A percentile compares a stretch with the other conserved stretches of the same genome.
Conservation (phyloP, 2,888 invertebrate species). For the Pelosia muscerda region DNA sequence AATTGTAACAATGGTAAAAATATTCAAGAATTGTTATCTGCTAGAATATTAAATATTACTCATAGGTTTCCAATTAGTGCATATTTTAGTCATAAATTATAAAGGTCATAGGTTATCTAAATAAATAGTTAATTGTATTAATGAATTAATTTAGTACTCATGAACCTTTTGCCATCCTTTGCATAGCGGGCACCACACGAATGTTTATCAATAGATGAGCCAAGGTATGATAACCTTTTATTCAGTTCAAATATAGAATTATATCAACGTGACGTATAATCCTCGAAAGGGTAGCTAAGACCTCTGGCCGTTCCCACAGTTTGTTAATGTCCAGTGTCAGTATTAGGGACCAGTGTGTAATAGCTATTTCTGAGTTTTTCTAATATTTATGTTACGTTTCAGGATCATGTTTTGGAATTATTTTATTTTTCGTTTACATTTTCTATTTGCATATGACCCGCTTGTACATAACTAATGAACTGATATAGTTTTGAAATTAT, state of each 20-base stretch:
- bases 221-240: constrained; percentile 15
- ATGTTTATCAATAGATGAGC: constrained; percentile 11
- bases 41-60: too few species aligned
- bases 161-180: constrained; percentile 20
- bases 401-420: not conserved
- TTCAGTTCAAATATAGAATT: constrained; percentile 11
- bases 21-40: too few species aligned
- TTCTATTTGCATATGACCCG: not conserved
- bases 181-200: constrained; percentile 12
- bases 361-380: not conserved
- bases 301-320: constrained; percentile 12
- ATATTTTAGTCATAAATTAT: not conserved
- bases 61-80: too few species aligned
- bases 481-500: not conserved
- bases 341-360: not conserved
- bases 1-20: too few species aligned
- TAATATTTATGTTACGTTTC: not conserved
- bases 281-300: constrained; percentile 11
- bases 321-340: not conserved
- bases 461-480: not conserved
- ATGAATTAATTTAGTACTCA: not conserved
- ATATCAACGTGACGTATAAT: constrained; percentile 13
- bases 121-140: not conserved
- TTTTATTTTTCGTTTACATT: too few species aligned
- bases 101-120: not conserved